Evolutionary conservation across 2,113 vertebrate species (phyloP).

Genomic region (Oreamnos americanus): DNA sequence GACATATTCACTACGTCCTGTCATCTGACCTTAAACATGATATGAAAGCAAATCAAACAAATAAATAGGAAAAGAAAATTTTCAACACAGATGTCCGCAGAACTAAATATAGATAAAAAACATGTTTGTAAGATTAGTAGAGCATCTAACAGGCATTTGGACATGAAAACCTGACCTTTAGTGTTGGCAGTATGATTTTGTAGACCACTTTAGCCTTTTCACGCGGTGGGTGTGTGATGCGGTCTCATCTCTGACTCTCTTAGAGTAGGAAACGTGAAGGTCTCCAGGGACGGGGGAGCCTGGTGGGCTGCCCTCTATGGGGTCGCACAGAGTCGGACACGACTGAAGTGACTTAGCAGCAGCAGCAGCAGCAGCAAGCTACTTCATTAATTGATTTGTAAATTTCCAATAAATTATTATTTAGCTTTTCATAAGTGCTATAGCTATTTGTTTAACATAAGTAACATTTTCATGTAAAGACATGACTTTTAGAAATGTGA

Average conservation of each 20-base stretch:
- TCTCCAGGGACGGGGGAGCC: neutral
- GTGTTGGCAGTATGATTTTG: neutral
- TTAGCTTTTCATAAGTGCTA: neutral
- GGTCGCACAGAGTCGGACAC: too few relatives aligned
- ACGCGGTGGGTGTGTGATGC: neutral
- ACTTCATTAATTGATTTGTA: neutral
- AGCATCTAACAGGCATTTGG: neutral
- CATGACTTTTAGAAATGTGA: neutral
- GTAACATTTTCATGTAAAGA: neutral
- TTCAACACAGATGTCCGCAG: neutral
- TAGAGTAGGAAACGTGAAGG: neutral
- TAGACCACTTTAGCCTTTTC: neutral
- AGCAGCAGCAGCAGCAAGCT: neutral
- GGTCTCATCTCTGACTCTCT: neutral
- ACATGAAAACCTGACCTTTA: neutral
- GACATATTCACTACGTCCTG: neutral
- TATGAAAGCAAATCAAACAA: neutral
- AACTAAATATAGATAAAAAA: neutral
- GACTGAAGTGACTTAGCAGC: too few relatives aligned
- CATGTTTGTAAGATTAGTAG: neutral
- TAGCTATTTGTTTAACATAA: neutral
- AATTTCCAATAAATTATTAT: neutral
- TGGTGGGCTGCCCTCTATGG: too few relatives aligned
- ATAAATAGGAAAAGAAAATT: neutral
- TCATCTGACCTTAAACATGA: neutral